Base-by-base conservation (phyloP, 1,140 invertebrate species). In the Zaprionus inermis region DNA sequence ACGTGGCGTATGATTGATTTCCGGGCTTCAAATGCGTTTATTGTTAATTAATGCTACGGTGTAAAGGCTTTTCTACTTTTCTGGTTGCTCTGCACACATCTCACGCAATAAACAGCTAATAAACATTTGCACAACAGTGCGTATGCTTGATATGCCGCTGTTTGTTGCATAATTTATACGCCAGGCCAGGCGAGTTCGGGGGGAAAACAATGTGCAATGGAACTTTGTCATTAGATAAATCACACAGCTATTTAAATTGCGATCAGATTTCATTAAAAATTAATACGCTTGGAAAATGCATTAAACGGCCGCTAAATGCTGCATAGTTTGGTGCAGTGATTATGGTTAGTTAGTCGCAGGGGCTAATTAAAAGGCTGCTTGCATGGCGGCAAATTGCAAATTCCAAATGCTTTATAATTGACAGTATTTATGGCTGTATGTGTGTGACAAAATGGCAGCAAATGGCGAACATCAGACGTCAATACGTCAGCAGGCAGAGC, bases 1-100 rank as follows among this genome's bases (percentile, higher is more conserved):
- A 79, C 79, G 44, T 68, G 76, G 83, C 79, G 83, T 86, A 88
- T 86, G 76, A 88, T 79, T 83, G 83, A 88, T 86, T 74, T 88
- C 76, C 76, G 72, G 69, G 67, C 34, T 73, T 66, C 63, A 63
- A 22, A 1, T n/a, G 18, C 56, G 63, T 32, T 11, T 36, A 54
- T 24, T 52, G 68, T 60, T 81, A 73, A 83, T 82, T 75, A 68
- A 79, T 79, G 68, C 49, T 32, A 12, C 55, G 55, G 6, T 38
- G 22, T 57, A 55, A 63, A 57, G 70, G 72, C 32, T 56, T n/a
- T 10, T 4, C 7, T n/a, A 20, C 16, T n/a, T n/a, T n/a, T n/a
- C n/a, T n/a, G n/a, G n/a, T n/a, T n/a, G n/a, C n/a, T n/a, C n/a
- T n/a, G n/a, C n/a, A n/a, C n/a, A n/a, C 54, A 67, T 46, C 72